These are phyloP conservation scores for Hypomecis atomaria DNA, from an alignment of 2,888 invertebrate genomes.

Conservation along the genomic window DNA sequence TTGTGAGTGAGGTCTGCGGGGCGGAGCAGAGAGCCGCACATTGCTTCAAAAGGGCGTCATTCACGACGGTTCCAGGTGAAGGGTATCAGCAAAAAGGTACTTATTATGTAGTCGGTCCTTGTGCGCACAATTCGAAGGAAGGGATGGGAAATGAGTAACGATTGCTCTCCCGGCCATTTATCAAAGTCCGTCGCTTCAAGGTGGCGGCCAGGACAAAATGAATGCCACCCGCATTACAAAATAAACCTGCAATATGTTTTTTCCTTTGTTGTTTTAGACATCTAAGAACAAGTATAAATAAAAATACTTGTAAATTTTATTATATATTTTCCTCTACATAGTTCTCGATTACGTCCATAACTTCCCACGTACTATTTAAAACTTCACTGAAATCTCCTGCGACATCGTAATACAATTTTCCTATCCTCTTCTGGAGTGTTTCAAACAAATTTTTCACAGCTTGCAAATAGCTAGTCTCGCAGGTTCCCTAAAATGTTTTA, in stretches of 20 bases:
- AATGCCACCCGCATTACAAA: conserved; percentile 58
- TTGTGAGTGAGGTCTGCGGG: conserved; percentile 32
- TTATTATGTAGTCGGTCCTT: conserved; percentile 57
- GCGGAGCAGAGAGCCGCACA: conserved; percentile 37
- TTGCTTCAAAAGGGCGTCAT: conserved; percentile 56
- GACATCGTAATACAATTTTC: conserved; percentile 29
- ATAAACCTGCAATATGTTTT: conserved; percentile 34
- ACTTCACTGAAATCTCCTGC: conserved; percentile 24
- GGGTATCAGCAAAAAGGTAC: conserved; percentile 63
- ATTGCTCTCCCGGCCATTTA: conserved; percentile 75
- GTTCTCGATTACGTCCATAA: conserved; percentile 22
- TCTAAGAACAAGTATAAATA: conserved; percentile 8
- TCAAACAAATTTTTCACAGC: conserved; percentile 20
- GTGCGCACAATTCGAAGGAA: conserved; percentile 60
- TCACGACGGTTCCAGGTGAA: conserved; percentile 53
- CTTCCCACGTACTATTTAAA: conserved; percentile 26
- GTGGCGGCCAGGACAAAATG: conserved; percentile 61
- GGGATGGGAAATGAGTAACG: conserved; percentile 78
- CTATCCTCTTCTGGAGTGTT: conserved; percentile 21
- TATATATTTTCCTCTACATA: conserved; percentile 6
- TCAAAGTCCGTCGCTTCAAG: conserved; percentile 73
- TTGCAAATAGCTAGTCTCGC: conserved; percentile 20
- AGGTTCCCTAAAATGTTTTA: conserved; percentile 23
- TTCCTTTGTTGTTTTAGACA: conserved; percentile 15
- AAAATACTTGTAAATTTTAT: conserved; percentile 5